Evolutionary conservation across 1,140 invertebrate genomes (phyloP), one percentile per base, ranked within the genome.

Genomic region (Phymorhynchus buccinoides): DNA sequence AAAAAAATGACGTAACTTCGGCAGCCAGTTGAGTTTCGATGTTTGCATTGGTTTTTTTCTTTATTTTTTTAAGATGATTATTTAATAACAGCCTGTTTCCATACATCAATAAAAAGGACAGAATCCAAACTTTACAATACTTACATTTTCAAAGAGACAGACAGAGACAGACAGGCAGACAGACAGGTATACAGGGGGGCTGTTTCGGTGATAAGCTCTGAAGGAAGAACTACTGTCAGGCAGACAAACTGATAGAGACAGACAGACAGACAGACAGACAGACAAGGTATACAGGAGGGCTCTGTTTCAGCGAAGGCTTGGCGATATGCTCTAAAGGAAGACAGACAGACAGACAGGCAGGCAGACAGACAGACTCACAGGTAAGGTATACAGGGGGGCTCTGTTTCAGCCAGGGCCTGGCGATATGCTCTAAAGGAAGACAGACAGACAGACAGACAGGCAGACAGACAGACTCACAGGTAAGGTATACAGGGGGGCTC

Each of bases 401-500:
- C 86, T 99, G 94, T 42, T 81, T 30, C 12, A 42, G 78, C 48
- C 39, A 30, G 52, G 1, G 62, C 7, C 16, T 32, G 42, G 41
- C 18, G 30, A 18, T 30, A 35, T 18, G 56, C n/a, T n/a, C n/a
- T n/a, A n/a, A n/a, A n/a, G n/a, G 4, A 48, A 35, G 48, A 56
- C 80, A 52, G 42, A 81, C 80, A 81, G 80, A 48, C 27, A 81
- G 48, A 81, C 80, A 81, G 30, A 27, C 16, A 62, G 14, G 42
- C n/a, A n/a, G 48, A 56, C 80, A 52, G 42, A 81, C 80, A 81
- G 81, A 95, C 96, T 95, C 94, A 99, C 98, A 99, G 98, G 92
- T 99, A 99, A 37, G 98, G 98, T 94, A 99, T 99, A 93, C 98
- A 99, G 39, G 98, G 98, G 39, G 98, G 97, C 91, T 97, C 96